Evolutionary conservation across 2,888 invertebrate genomes (phyloP), one percentile per base, ranked within the genome.

Genomic region (Lymantria monacha): DNA sequence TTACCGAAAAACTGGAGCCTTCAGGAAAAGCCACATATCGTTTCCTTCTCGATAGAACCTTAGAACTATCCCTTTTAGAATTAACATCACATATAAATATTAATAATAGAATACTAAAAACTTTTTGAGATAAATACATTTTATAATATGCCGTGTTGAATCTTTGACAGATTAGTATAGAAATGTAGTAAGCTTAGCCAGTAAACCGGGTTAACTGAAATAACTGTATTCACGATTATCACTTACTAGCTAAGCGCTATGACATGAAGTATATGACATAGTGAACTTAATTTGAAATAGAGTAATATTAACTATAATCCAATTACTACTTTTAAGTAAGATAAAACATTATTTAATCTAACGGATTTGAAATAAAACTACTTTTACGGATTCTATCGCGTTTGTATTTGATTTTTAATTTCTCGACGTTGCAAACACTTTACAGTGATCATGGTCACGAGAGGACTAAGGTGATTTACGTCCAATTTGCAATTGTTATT

Each of bases 1-100:
- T 93, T 70, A 94, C 94, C 54, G 94, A 94, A 81, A 94, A 94
- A 81, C 93, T 94, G 10, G 94, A 93, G n/a, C 95, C 95, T 72
- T 95, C 94, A 8, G 95, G 95, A 79, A 95, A 95, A 5, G 94
- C 93, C 5, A 95, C 92, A 71, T 94, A 94, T 64, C 95, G 90
- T 68, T 92, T 93, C 56, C 84, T 87, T 48, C 94, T 87, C 0
- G 93, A 93, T 63, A 94, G 80, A 52, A 88, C 10, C 12, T 50
- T 69, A 0, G 59, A 46, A 48, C 38, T 38, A 41, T 46, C 41
- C 10, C 42, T 53, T 0, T 37, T 44, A 2, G 43, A 44, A 30
- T 45, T 41, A 1, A 56, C 60, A 46, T 48, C 5, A 56, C 33
- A 57, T 9, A 46, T 31, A 33, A 14, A 54, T 9, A 47, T 38